These are phyloP conservation scores for Tribolium freemani DNA, from an alignment of 2,888 invertebrate species.

Conservation along the genomic window DNA sequence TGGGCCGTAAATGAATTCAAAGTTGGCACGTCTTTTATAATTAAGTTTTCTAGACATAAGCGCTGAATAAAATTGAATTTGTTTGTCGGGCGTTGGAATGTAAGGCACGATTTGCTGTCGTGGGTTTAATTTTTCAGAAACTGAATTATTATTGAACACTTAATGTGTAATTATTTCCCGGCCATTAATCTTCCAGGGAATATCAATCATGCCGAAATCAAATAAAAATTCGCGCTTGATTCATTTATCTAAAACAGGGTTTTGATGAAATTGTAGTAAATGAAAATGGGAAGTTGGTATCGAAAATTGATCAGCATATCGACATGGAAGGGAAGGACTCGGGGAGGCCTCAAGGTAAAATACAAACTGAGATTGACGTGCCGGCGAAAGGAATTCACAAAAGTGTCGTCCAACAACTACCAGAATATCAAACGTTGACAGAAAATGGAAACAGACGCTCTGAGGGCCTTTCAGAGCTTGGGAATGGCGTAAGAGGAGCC, in stretches of 20 bases:
- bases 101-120: conserved; percentile 19
- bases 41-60: conserved; percentile 31
- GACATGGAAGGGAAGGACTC: conserved; percentile 56
- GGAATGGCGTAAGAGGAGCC: conserved; percentile 47
- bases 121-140: conserved; percentile 21
- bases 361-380: conserved; percentile 72
- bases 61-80: conserved; percentile 29
- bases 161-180: conserved; percentile 8
- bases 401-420: conserved; percentile 68
- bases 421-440: conserved; percentile 51
- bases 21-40: conserved; percentile 26
- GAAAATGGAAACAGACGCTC: conserved; percentile 66
- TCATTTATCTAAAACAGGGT: not conserved
- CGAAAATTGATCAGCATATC: conserved; percentile 63
- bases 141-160: not conserved
- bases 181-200: conserved; percentile 19
- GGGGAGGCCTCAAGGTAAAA: conserved; percentile 69
- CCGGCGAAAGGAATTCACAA: conserved; percentile 73
- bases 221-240: conserved; percentile 5
- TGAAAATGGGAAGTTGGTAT: conserved; percentile 66
- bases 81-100: conserved; percentile 5
- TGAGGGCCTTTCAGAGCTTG: conserved; percentile 37
- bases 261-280: conserved; percentile 59
- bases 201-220: conserved; percentile 25
- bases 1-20: conserved; percentile 15